Evolutionary conservation across 2,888 invertebrate genomes (phyloP).

Genomic region (Ptilodon capucinus): DNA sequence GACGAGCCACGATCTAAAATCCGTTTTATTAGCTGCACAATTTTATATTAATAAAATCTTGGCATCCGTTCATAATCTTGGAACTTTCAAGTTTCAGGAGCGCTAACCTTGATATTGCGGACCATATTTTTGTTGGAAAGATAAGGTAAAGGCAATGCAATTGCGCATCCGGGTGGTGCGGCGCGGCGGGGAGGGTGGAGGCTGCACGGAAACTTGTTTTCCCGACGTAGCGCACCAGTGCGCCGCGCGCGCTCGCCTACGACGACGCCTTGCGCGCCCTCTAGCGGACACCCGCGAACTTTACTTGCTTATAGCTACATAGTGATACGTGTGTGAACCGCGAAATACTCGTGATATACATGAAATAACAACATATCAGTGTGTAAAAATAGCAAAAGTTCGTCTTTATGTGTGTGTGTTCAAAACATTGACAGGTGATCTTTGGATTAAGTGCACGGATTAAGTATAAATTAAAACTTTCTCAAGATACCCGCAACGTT

Average conservation of each 20-base stretch:
- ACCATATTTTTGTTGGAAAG: conserved; percentile 43
- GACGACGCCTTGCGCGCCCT: conserved; percentile 38
- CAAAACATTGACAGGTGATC: conserved; percentile 12
- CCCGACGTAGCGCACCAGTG: conserved; percentile 67
- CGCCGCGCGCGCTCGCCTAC: conserved; percentile 57
- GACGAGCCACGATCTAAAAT: too few species aligned
- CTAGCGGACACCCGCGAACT: conserved; percentile 23
- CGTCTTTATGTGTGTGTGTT: conserved; percentile 13
- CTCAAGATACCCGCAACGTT: conserved; percentile 48
- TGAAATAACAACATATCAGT: not conserved
- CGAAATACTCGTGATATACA: conserved; percentile 15
- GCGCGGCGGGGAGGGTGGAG: conserved; percentile 61
- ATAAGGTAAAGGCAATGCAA: conserved; percentile 62
- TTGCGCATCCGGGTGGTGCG: conserved; percentile 58
- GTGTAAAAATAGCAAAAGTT: conserved; percentile 12
- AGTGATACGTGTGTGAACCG: conserved; percentile 27
- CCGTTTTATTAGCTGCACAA: not conserved
- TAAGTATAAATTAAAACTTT: conserved; percentile 47
- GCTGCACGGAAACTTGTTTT: conserved; percentile 69
- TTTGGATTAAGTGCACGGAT: conserved; percentile 35
- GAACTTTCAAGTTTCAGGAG: not conserved
- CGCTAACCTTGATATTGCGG: conserved; percentile 29
- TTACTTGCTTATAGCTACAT: conserved; percentile 25
- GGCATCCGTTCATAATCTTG: not conserved
- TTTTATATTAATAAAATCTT: not conserved